These are phyloP conservation scores for Ficedula albicollis DNA, from an alignment of 2,797 vertebrate species.

Conservation along the genomic window DNA sequence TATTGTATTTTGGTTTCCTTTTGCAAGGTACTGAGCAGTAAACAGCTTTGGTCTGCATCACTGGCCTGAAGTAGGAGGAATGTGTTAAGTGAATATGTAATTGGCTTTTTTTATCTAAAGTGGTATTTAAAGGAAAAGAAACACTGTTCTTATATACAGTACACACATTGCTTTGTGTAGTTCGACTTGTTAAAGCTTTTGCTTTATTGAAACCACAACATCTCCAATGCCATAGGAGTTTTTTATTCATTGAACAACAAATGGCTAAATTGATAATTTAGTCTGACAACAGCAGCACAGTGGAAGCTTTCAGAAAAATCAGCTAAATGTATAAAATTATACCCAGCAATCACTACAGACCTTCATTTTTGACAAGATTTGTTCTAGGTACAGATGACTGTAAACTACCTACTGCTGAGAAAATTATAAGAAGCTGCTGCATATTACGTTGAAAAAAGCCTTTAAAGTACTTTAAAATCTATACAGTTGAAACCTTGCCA, in stretches of 20 bases:
- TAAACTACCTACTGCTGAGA: constrained; percentile 58
- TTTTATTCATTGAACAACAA: constrained; percentile 69
- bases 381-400: constrained; percentile 65
- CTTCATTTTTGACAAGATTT: constrained; percentile 71
- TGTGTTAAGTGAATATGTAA: constrained; percentile 62
- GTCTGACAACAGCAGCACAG: constrained; percentile 59
- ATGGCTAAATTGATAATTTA: constrained; percentile 71
- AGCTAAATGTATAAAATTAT: constrained; percentile 69
- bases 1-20: constrained; percentile 59
- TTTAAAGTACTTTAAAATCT: constrained; percentile 43
- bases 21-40: constrained; percentile 48
- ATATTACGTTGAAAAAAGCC: constrained; percentile 44
- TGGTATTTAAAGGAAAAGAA: constrained; percentile 61
- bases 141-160: constrained; percentile 46
- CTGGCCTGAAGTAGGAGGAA: constrained; percentile 46
- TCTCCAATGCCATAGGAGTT: constrained; percentile 55
- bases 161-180: constrained; percentile 50
- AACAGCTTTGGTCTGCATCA: constrained; percentile 61
- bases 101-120: constrained; percentile 29
- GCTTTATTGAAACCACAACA: constrained; percentile 62
- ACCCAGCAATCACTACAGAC: constrained; percentile 65
- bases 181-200: constrained; percentile 50
- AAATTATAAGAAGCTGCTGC: constrained; percentile 70
- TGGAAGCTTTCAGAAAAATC: constrained; percentile 70
- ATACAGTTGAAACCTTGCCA: background rate